Conservation (phyloP, 1,140 invertebrate species). For the Dendroctonus valens region DNA sequence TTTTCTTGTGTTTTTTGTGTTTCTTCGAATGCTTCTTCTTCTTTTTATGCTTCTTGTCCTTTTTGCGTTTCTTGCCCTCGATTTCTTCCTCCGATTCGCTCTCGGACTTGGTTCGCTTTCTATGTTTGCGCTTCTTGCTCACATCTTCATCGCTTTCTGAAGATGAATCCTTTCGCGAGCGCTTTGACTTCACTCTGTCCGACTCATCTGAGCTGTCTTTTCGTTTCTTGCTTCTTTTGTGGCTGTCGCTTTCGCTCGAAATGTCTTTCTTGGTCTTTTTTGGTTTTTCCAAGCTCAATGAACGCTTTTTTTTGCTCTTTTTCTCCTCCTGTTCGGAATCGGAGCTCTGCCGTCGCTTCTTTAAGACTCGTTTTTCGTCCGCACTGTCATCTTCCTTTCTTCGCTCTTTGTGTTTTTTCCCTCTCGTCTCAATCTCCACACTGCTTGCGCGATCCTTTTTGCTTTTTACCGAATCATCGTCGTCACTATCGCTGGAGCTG, state of each 20-base stretch:
- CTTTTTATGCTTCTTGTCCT: constrained; percentile 69
- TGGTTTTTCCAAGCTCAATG: constrained; percentile 48
- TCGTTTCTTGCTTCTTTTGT: constrained; percentile 55
- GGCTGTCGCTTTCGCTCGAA: constrained; percentile 54
- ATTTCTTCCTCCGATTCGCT: constrained; percentile 63
- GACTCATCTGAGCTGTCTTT: constrained; percentile 49
- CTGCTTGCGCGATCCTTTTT: constrained; percentile 40
- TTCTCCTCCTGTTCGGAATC: constrained; percentile 52
- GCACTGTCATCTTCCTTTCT: constrained; percentile 50
- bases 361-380: constrained; percentile 51
- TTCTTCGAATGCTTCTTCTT: constrained; percentile 69
- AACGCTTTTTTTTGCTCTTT: constrained; percentile 42
- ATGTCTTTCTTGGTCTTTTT: constrained; percentile 54
- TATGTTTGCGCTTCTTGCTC: constrained; percentile 45
- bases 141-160: constrained; percentile 60
- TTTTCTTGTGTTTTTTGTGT: constrained; percentile 67
- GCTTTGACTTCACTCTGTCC: constrained; percentile 55
- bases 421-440: constrained; percentile 19
- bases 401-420: constrained; percentile 40
- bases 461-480: constrained; percentile 40
- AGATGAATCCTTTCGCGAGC: constrained; percentile 69
- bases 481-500: constrained; percentile 49
- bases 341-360: constrained; percentile 49
- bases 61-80: constrained; percentile 67
- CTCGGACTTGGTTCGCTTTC: constrained; percentile 45